A percentile compares a stretch with the other conserved stretches of the same genome.
phyloP scores from a whole-genome alignment of 2,797 vertebrate species.

The Cottoperca gobio region DNA sequence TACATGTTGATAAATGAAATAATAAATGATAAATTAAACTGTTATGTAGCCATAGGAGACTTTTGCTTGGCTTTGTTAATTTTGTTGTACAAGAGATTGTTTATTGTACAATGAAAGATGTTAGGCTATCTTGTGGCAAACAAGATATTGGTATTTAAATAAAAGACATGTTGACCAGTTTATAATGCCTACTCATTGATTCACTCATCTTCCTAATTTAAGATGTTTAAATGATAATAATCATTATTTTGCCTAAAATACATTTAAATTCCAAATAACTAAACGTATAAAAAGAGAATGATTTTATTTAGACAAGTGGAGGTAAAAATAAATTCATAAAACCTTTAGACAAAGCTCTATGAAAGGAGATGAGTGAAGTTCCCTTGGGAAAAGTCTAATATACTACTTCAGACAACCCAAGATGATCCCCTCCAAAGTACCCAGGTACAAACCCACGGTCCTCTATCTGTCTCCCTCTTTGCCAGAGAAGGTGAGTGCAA shows the following conservation, averaged over 20 bases:
- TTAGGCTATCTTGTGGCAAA: too few species aligned
- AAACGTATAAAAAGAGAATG: background rate
- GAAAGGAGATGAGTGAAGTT: conserved; percentile 26
- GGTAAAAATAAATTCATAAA: conserved; percentile 5
- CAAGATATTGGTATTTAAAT: too few species aligned
- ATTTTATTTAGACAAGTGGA: background rate
- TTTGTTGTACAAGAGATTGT: too few species aligned
- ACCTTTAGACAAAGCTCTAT: conserved; percentile 9
- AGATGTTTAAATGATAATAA: background rate
- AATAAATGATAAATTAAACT: too few species aligned
- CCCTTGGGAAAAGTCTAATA: conserved; percentile 40
- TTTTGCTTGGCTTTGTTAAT: too few species aligned
- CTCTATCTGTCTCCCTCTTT: background rate
- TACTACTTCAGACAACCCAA: conserved; percentile 33
- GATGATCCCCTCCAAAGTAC: conserved; percentile 30
- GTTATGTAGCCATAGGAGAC: too few species aligned
- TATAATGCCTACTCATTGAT: too few species aligned
- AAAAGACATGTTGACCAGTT: too few species aligned
- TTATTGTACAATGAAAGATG: too few species aligned
- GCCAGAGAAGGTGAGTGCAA: conserved; percentile 1
- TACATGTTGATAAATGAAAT: too few species aligned
- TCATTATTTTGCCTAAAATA: background rate
- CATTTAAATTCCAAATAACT: background rate
- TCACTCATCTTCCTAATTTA: background rate
- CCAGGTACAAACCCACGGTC: background rate